A percentile compares a stretch with the other conserved stretches of the same genome.
Evolutionary conservation across 2,888 invertebrate genomes (phyloP).

Genomic region (Lithophane ornitopus): DNA sequence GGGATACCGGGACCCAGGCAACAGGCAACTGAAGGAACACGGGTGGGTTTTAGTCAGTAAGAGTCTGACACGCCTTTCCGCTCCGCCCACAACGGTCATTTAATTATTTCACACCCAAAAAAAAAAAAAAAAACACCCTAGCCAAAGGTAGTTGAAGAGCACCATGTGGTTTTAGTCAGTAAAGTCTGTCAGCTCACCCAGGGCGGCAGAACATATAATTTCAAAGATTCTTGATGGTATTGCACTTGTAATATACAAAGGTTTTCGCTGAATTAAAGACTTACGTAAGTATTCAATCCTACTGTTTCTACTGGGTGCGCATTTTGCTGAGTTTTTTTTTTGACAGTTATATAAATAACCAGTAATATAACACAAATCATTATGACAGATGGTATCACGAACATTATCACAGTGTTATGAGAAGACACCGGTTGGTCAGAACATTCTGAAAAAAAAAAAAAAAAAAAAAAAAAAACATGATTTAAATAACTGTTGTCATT

Average conservation of each 20-base stretch:
- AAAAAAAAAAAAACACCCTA: too few species aligned
- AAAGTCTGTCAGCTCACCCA: not conserved
- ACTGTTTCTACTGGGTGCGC: not conserved
- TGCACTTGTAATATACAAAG: not conserved
- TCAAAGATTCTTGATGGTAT: not conserved
- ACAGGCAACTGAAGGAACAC: too few species aligned
- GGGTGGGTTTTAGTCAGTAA: too few species aligned
- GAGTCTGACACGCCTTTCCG: too few species aligned
- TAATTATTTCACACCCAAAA: too few species aligned
- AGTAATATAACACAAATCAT: not conserved
- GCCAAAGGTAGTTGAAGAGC: not conserved
- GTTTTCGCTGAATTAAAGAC: not conserved
- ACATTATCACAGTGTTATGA: not conserved
- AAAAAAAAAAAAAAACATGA: too few species aligned
- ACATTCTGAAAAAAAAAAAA: not conserved
- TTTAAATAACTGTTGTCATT: too few species aligned
- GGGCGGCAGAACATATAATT: not conserved
- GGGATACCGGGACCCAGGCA: too few species aligned
- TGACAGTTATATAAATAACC: not conserved
- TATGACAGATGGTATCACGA: not conserved
- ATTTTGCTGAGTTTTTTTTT: not conserved
- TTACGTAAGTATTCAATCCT: conserved; percentile 8
- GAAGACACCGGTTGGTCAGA: not conserved
- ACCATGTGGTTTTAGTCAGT: not conserved
- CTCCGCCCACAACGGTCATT: too few species aligned